Evolutionary conservation across 2,888 invertebrate genomes (phyloP).

Genomic region (Perithous albicinctus): DNA sequence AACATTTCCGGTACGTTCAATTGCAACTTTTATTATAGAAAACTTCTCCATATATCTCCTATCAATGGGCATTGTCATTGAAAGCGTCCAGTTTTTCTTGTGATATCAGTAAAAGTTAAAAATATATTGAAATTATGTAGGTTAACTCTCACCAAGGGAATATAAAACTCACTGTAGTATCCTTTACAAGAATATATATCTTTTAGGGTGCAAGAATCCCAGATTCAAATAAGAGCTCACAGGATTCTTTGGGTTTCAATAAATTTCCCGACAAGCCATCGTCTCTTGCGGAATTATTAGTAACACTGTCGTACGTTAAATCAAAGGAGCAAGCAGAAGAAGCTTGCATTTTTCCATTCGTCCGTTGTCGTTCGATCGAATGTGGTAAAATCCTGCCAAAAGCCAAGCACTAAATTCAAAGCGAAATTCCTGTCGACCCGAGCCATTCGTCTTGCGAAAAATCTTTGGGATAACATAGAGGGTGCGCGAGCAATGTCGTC

Average conservation of each 20-base stretch:
- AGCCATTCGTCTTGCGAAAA: slow-evolving; percentile 31
- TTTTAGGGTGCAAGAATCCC: neutral
- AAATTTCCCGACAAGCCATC: slow-evolving; percentile 13
- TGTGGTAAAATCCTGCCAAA: slow-evolving; percentile 1
- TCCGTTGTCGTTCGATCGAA: slow-evolving; percentile 4
- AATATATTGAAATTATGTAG: neutral
- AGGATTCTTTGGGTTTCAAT: slow-evolving; percentile 9
- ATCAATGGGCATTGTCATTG: no score
- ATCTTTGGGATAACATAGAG: slow-evolving; percentile 10
- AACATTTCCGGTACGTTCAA: no score
- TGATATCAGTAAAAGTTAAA: no score
- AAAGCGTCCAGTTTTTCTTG: no score
- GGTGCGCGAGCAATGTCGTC: slow-evolving; percentile 1
- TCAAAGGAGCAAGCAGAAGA: neutral
- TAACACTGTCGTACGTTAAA: neutral
- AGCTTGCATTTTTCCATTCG: neutral
- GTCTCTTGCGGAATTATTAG: neutral
- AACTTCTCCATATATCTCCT: no score
- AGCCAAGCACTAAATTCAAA: slow-evolving; percentile 39
- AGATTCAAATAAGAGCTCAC: neutral
- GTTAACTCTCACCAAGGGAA: neutral
- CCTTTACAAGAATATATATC: neutral
- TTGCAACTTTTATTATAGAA: no score
- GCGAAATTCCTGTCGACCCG: slow-evolving; percentile 10
- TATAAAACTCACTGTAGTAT: neutral